A percentile compares a stretch with the other conserved stretches of the same genome.
These are phyloP conservation scores for Grammomys dolichurus DNA, from an alignment of 2,113 vertebrate species.

Conservation along the genomic window DNA sequence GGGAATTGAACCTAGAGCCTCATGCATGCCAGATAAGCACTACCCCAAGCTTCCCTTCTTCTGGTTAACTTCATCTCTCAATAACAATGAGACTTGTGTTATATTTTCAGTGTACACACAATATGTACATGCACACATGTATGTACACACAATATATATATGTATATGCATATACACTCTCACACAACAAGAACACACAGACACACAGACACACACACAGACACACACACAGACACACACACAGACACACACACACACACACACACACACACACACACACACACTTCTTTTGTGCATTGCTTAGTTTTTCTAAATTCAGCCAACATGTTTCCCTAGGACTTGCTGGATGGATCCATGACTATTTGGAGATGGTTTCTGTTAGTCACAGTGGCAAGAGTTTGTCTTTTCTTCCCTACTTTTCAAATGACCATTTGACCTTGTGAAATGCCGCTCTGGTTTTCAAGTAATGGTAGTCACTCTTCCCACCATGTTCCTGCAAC, in stretches of 20 bases:
- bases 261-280: background rate
- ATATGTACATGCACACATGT: background rate
- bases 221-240: background rate
- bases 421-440: background rate
- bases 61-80: background rate
- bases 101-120: background rate
- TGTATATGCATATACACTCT: too few relatives aligned
- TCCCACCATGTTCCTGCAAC: background rate
- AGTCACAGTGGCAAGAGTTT: background rate
- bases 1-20: background rate
- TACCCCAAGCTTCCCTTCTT: background rate
- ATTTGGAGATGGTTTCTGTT: background rate
- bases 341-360: background rate
- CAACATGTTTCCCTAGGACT: background rate
- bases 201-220: too few relatives aligned
- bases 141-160: background rate
- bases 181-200: too few relatives aligned
- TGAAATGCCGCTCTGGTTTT: background rate
- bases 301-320: background rate
- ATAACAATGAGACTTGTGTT: background rate
- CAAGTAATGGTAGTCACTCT: background rate
- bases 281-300: background rate
- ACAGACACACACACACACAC: background rate
- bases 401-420: slow-evolving; percentile 6
- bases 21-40: background rate